A percentile compares a stretch with the other conserved stretches of the same genome.
Conservation (phyloP, 2,888 invertebrate genomes). For the Ennomos quercinarius region DNA sequence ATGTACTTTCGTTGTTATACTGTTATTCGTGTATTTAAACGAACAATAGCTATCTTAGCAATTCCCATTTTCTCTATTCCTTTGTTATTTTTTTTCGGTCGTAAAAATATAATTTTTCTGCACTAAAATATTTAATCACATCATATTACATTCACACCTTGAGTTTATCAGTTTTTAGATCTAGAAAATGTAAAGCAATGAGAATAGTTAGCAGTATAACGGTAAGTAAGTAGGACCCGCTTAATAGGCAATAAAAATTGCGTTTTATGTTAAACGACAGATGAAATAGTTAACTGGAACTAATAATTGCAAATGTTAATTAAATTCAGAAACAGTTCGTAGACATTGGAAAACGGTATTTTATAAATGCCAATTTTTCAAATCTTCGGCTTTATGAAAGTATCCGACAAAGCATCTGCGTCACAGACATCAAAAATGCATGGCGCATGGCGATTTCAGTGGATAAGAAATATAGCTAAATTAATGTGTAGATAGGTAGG, state of each 20-base stretch:
- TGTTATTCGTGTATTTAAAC: neutral
- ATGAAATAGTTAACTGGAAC: neutral
- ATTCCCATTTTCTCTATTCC: neutral
- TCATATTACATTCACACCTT: conserved; percentile 15
- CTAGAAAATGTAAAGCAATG: conserved; percentile 15
- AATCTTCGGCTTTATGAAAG: neutral
- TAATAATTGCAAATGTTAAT: conserved; percentile 24
- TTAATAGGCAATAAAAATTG: conserved; percentile 16
- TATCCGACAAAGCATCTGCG: neutral
- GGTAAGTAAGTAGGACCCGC: conserved; percentile 14
- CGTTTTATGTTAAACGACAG: conserved; percentile 14
- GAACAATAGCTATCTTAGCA: conserved; percentile 1
- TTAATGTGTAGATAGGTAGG: too few relatives aligned
- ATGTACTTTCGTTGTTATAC: conserved; percentile 10
- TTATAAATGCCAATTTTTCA: conserved; percentile 1
- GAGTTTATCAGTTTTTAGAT: conserved; percentile 15
- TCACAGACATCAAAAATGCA: too few relatives aligned
- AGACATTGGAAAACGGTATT: neutral
- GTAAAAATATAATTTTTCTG: too few relatives aligned
- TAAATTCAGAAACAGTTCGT: conserved; percentile 8
- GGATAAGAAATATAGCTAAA: neutral
- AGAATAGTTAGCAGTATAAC: conserved; percentile 7
- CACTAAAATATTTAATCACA: conserved; percentile 5
- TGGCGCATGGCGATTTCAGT: too few relatives aligned
- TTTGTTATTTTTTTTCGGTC: neutral